These are phyloP conservation scores for Misgurnus anguillicaudatus DNA, from an alignment of 2,113 vertebrate genomes.

Conservation along the genomic window DNA sequence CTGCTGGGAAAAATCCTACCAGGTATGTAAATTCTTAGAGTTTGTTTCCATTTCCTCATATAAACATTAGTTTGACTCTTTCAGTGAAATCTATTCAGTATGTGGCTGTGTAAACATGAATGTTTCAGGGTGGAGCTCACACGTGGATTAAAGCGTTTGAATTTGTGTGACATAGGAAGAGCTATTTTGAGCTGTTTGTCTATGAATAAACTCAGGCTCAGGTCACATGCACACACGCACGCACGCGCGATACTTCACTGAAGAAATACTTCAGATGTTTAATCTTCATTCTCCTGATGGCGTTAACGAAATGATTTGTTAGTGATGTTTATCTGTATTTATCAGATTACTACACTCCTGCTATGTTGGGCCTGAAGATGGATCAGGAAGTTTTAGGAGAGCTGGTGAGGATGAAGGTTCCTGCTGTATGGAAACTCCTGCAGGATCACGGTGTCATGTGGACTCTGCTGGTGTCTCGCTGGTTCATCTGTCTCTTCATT, in stretches of 20 bases:
- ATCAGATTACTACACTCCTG: slow-evolving; percentile 87
- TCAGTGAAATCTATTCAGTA: too few relatives aligned
- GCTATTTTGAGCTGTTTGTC: slow-evolving; percentile 28
- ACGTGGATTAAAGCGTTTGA: neutral
- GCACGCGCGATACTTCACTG: slow-evolving; percentile 2
- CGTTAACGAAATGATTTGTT: neutral
- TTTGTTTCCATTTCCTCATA: neutral
- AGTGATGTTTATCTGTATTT: slow-evolving; percentile 33
- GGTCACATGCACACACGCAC: slow-evolving; percentile 51
- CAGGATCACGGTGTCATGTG: slow-evolving; percentile 84
- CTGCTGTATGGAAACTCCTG: slow-evolving; percentile 86
- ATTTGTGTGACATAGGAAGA: slow-evolving; percentile 1
- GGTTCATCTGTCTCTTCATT: slow-evolving; percentile 97
- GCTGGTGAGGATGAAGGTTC: slow-evolving; percentile 87
- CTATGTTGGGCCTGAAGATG: slow-evolving; percentile 90
- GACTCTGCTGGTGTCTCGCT: slow-evolving; percentile 90
- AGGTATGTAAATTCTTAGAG: slow-evolving; percentile 70
- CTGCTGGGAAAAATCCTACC: slow-evolving; percentile 89
- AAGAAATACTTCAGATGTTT: too few relatives aligned
- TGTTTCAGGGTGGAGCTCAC: neutral
- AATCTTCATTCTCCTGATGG: too few relatives aligned
- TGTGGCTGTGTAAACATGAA: neutral
- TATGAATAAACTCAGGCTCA: slow-evolving; percentile 53
- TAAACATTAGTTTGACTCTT: neutral
- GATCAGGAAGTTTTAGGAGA: slow-evolving; percentile 93